These are phyloP conservation scores for Patella ulyssiponensis DNA, from an alignment of 2,888 invertebrate genomes.

Conservation along the genomic window DNA sequence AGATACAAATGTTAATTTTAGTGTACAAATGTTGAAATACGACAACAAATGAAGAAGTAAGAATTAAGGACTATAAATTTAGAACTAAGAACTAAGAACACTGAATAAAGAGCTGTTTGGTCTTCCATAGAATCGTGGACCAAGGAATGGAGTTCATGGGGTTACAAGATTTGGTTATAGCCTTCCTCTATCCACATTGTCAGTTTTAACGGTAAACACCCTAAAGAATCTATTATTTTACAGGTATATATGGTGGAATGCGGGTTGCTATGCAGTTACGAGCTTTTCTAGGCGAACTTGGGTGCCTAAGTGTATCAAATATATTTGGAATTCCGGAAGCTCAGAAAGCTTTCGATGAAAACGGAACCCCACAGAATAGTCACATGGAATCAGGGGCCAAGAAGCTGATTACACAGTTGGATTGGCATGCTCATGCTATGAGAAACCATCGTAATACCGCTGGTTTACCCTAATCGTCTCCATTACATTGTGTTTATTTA, in stretches of 20 bases:
- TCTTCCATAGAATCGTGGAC: too few species aligned
- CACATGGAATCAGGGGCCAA: constrained; percentile 59
- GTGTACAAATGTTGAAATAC: too few species aligned
- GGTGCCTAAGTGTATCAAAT: constrained; percentile 70
- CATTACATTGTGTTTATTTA: neutral
- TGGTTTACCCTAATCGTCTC: neutral
- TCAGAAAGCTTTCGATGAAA: constrained; percentile 62
- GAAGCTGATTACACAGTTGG: constrained; percentile 67
- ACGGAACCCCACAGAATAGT: constrained; percentile 61
- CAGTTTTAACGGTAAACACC: too few species aligned
- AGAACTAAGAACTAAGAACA: too few species aligned
- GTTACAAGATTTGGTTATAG: too few species aligned
- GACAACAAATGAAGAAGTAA: too few species aligned
- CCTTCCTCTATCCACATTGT: too few species aligned
- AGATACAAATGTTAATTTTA: too few species aligned
- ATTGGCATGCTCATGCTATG: constrained; percentile 72
- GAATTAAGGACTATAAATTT: too few species aligned
- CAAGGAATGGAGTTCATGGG: too few species aligned
- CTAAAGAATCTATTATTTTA: neutral
- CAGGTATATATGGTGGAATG: constrained; percentile 71
- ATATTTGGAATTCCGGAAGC: constrained; percentile 69
- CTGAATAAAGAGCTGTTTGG: too few species aligned
- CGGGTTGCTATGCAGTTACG: constrained; percentile 70
- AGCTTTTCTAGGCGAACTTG: constrained; percentile 67
- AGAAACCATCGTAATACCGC: constrained; percentile 51